These are phyloP conservation scores for Mizuhopecten yessoensis DNA, from an alignment of 1,140 invertebrate species.

Conservation along the genomic window DNA sequence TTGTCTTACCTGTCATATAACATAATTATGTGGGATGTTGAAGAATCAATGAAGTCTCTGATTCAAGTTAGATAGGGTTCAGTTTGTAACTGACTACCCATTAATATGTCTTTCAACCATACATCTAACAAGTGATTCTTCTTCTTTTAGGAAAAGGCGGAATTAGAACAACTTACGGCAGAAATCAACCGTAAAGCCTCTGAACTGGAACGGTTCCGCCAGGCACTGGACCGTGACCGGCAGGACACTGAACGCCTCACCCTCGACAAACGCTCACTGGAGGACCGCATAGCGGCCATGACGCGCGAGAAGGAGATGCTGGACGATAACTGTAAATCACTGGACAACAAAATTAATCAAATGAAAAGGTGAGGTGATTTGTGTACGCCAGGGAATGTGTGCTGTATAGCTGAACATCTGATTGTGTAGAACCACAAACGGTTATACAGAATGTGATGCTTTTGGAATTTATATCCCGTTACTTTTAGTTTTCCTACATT, in stretches of 20 bases:
- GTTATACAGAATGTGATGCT: no score
- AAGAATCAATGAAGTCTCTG: no score
- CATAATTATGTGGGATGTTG: no score
- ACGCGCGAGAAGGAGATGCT: conserved; percentile 75
- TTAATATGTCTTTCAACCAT: no score
- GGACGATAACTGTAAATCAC: conserved; percentile 72
- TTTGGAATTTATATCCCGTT: no score
- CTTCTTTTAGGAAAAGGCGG: conserved; percentile 74
- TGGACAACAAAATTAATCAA: conserved; percentile 78
- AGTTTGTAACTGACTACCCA: no score
- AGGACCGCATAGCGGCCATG: conserved; percentile 74
- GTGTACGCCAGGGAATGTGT: background rate
- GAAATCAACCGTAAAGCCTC: conserved; percentile 74
- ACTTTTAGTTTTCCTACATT: background rate
- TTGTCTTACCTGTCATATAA: no score
- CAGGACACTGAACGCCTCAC: conserved; percentile 74
- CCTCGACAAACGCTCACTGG: conserved; percentile 74
- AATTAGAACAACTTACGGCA: conserved; percentile 74
- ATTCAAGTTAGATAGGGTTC: no score
- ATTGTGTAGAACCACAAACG: no score
- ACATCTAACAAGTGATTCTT: no score
- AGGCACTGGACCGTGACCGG: conserved; percentile 72
- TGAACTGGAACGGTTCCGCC: conserved; percentile 75
- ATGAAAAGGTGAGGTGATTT: conserved; percentile 74
- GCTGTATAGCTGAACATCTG: background rate